These are phyloP conservation scores for Microctenopoma stevenorrisi DNA, from an alignment of 2,797 vertebrate species.

Conservation along the genomic window DNA sequence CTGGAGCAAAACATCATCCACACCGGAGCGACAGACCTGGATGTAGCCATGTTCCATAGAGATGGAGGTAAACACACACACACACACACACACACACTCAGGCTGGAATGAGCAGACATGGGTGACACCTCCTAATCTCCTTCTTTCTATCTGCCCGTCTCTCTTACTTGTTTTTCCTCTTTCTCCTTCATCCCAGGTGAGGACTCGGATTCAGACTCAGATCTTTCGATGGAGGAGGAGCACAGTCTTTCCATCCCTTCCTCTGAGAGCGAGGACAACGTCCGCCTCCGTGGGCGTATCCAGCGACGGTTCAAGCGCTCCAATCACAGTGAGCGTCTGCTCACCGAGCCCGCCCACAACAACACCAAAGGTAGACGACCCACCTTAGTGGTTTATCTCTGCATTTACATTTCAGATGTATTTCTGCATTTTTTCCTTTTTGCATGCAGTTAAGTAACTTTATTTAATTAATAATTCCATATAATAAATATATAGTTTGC, in stretches of 20 bases:
- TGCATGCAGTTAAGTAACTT: too few species aligned
- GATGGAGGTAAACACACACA: constrained; percentile 87
- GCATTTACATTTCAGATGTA: too few species aligned
- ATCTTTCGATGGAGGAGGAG: constrained; percentile 96
- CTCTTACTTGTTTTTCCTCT: background rate
- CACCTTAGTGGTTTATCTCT: background rate
- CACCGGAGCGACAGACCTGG: constrained; percentile 94
- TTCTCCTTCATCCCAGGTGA: constrained; percentile 81
- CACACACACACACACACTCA: constrained; percentile 4
- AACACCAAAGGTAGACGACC: constrained; percentile 88
- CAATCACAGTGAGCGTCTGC: constrained; percentile 93
- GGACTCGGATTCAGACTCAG: constrained; percentile 96
- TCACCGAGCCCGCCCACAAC: constrained; percentile 89
- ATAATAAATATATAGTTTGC: too few species aligned
- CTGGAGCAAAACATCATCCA: constrained; percentile 93
- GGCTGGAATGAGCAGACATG: background rate
- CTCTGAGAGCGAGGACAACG: constrained; percentile 97
- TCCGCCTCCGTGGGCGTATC: constrained; percentile 93
- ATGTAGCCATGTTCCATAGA: constrained; percentile 97
- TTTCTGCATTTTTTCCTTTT: too few species aligned
- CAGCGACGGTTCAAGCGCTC: constrained; percentile 91
- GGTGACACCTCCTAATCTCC: background rate
- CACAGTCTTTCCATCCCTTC: constrained; percentile 96
- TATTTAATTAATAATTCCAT: too few species aligned
- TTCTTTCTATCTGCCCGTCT: too few species aligned